These are phyloP conservation scores for Calephelis virginiensis DNA, from an alignment of 1,140 invertebrate species.

Conservation along the genomic window DNA sequence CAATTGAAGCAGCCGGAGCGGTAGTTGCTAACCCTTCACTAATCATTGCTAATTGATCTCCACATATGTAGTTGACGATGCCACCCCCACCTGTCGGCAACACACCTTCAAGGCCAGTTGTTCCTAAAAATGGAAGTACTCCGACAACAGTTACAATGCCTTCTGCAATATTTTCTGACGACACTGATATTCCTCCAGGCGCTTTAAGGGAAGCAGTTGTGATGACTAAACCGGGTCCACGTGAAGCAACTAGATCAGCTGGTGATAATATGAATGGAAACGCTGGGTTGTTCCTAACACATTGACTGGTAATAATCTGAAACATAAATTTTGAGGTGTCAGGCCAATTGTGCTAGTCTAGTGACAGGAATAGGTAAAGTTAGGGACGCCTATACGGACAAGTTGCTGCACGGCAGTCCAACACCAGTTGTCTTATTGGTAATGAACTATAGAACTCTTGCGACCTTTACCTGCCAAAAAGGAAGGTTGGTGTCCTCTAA, in stretches of 20 bases:
- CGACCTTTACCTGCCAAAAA: no score
- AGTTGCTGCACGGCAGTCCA: no score
- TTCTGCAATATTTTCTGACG: conserved; percentile 33
- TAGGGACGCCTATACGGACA: no score
- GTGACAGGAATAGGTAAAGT: no score
- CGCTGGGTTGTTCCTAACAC: neutral
- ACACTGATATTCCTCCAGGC: neutral
- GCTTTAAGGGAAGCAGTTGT: neutral
- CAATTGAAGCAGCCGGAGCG: neutral
- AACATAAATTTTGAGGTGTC: neutral
- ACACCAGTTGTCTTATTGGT: no score
- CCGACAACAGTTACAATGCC: conserved; percentile 30
- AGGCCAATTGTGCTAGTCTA: no score
- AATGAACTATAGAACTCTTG: no score
- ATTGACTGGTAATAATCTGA: neutral
- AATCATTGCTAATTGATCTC: neutral
- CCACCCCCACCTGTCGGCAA: conserved; percentile 35
- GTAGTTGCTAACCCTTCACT: neutral
- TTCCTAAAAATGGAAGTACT: conserved; percentile 23
- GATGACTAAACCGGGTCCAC: neutral
- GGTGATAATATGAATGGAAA: neutral
- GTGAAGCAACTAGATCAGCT: neutral
- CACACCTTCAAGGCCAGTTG: conserved; percentile 26
- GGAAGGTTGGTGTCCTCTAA: no score
- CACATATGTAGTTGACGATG: neutral